Evolutionary conservation across 2,113 vertebrate species (phyloP).

Genomic region (Gymnorhina tibicen): DNA sequence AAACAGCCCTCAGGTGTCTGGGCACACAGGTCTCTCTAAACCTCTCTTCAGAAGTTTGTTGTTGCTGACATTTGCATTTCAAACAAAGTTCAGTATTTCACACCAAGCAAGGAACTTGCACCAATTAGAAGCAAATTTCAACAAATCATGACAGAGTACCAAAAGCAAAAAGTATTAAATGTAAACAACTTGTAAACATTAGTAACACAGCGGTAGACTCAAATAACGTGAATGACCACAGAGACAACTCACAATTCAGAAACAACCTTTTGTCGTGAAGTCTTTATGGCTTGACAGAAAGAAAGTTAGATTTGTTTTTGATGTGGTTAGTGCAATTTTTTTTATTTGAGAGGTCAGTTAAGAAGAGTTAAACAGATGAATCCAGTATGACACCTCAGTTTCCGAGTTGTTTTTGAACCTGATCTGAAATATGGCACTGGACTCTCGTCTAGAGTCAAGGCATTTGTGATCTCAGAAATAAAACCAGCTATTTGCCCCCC

Average conservation of each 20-base stretch:
- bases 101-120: not conserved
- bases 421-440: slow-evolving; percentile 25
- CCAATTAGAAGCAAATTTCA: not conserved
- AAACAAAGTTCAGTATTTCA: not conserved
- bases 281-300: slow-evolving; percentile 56
- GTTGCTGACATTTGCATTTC: not conserved
- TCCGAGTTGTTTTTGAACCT: not conserved
- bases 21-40: not conserved
- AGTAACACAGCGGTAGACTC: not conserved
- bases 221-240: not conserved
- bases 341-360: slow-evolving; percentile 71
- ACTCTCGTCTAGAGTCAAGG: not conserved
- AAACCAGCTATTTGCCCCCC: not conserved
- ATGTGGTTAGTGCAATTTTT: slow-evolving; percentile 64
- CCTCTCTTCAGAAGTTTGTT: not conserved
- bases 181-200: slow-evolving; percentile 29
- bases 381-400: slow-evolving; percentile 39
- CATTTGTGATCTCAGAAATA: slow-evolving; percentile 19
- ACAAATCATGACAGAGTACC: not conserved
- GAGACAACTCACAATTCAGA: slow-evolving; percentile 3
- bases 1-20: not conserved
- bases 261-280: not conserved
- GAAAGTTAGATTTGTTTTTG: slow-evolving; percentile 22
- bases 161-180: not conserved
- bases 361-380: slow-evolving; percentile 43